These are phyloP conservation scores for Halichondria panicea DNA, from an alignment of 37 sponge, comb jelly and placozoan species.

Conservation along the genomic window DNA sequence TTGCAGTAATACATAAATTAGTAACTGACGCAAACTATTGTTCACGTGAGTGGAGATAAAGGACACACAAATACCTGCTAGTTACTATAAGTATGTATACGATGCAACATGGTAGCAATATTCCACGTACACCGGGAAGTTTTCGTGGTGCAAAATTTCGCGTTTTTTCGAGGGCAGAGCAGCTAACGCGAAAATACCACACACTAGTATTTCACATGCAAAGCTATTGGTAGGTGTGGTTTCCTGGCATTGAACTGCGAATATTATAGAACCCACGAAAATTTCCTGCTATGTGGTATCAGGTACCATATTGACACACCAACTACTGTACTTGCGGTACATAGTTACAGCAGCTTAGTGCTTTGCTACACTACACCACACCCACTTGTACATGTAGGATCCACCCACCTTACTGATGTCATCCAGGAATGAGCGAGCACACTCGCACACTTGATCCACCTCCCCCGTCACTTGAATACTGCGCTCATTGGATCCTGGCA, in stretches of 20 bases:
- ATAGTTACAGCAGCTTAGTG: background rate
- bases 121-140: too few relatives aligned
- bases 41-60: too few relatives aligned
- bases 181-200: background rate
- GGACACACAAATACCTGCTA: too few relatives aligned
- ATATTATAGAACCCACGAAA: background rate
- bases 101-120: too few relatives aligned
- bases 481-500: slow-evolving; percentile 76
- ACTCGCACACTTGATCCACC: slow-evolving; percentile 45
- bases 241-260: background rate
- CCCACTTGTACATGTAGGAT: background rate
- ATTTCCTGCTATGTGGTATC: slow-evolving; percentile 4
- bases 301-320: background rate
- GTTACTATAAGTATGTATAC: too few relatives aligned
- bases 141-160: too few relatives aligned
- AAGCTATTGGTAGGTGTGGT: background rate
- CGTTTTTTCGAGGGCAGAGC: background rate
- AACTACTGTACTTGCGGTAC: background rate
- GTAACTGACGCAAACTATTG: too few relatives aligned
- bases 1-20: too few relatives aligned
- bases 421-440: slow-evolving; percentile 45
- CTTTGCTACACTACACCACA: background rate
- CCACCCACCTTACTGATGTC: slow-evolving; percentile 55
- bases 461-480: slow-evolving; percentile 63
- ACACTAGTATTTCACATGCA: background rate